phyloP scores from a whole-genome alignment of 30 jellyfish, hydroid and myxozoan genomes.

The Aurelia coerulea region DNA sequence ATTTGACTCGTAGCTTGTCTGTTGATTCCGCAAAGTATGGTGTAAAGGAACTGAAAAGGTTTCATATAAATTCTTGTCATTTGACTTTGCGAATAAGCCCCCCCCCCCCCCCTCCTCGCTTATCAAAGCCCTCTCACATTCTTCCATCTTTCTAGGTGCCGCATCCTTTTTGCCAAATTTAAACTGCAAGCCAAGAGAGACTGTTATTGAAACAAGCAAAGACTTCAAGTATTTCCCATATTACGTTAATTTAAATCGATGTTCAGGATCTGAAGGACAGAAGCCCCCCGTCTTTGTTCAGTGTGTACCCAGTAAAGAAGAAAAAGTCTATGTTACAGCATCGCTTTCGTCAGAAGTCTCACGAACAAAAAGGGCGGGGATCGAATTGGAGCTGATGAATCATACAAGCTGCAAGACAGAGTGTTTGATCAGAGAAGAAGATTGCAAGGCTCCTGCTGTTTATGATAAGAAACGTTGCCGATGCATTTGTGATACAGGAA shows the following conservation, averaged over 20 bases:
- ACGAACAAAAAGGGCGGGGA: too few species aligned
- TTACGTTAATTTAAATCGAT: constrained; percentile 71
- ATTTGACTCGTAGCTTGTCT: too few species aligned
- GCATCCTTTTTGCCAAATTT: too few species aligned
- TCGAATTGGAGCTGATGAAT: constrained; percentile 7
- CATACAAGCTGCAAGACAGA: constrained; percentile 67
- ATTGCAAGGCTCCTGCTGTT: constrained; percentile 17
- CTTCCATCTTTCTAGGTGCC: too few species aligned
- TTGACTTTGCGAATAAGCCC: too few species aligned
- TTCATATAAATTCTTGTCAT: too few species aligned
- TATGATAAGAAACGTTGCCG: constrained; percentile 27
- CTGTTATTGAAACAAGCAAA: constrained; percentile 8
- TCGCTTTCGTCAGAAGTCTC: neutral
- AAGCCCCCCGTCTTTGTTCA: constrained; percentile 30
- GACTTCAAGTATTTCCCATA: constrained; percentile 51
- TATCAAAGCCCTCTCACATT: too few species aligned
- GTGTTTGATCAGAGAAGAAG: constrained; percentile 49
- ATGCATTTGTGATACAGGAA: constrained; percentile 16
- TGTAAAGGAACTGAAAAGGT: too few species aligned
- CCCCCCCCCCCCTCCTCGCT: too few species aligned
- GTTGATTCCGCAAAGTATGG: too few species aligned
- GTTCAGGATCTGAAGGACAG: constrained; percentile 64
- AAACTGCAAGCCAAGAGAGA: neutral
- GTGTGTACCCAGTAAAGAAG: constrained; percentile 44
- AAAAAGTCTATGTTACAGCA: neutral